These are phyloP conservation scores for Chromoteleia sp. DNA, from an alignment of 2,888 invertebrate species.

Conservation along the genomic window DNA sequence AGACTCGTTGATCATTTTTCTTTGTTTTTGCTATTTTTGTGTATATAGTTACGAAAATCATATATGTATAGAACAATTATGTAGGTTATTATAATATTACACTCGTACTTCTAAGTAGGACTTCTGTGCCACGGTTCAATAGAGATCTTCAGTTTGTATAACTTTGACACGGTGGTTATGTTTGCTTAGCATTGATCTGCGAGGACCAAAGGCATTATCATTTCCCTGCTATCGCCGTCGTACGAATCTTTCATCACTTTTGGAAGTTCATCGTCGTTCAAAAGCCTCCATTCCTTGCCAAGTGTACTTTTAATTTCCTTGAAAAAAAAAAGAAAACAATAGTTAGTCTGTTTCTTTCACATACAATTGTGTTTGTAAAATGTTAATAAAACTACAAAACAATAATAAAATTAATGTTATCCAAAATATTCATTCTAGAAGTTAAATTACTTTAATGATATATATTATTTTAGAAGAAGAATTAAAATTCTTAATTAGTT, in stretches of 20 bases:
- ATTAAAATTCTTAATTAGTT: too few relatives aligned
- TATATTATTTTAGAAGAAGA: too few relatives aligned
- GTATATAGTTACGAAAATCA: slow-evolving; percentile 24
- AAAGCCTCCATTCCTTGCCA: slow-evolving; percentile 86
- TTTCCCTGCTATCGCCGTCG: slow-evolving; percentile 86
- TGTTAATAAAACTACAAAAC: neutral
- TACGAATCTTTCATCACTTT: slow-evolving; percentile 86
- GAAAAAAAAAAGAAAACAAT: slow-evolving; percentile 47
- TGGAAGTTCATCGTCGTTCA: slow-evolving; percentile 86
- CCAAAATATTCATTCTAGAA: too few relatives aligned
- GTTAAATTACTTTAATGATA: too few relatives aligned
- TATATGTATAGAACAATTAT: slow-evolving; percentile 49
- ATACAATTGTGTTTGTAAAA: too few relatives aligned
- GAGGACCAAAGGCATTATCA: slow-evolving; percentile 86
- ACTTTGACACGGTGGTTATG: neutral
- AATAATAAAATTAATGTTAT: too few relatives aligned
- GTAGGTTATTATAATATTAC: slow-evolving; percentile 54
- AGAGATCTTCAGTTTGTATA: slow-evolving; percentile 58
- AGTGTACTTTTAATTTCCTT: slow-evolving; percentile 87
- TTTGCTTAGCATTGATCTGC: slow-evolving; percentile 84
- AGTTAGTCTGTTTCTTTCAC: neutral
- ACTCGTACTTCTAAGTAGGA: slow-evolving; percentile 71
- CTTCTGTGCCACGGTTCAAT: slow-evolving; percentile 67
- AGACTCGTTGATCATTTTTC: slow-evolving; percentile 20
- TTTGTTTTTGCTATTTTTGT: slow-evolving; percentile 16